These are phyloP conservation scores for Tenualosa thibaudeaui DNA, from an alignment of 2,797 vertebrate genomes.

Conservation along the genomic window DNA sequence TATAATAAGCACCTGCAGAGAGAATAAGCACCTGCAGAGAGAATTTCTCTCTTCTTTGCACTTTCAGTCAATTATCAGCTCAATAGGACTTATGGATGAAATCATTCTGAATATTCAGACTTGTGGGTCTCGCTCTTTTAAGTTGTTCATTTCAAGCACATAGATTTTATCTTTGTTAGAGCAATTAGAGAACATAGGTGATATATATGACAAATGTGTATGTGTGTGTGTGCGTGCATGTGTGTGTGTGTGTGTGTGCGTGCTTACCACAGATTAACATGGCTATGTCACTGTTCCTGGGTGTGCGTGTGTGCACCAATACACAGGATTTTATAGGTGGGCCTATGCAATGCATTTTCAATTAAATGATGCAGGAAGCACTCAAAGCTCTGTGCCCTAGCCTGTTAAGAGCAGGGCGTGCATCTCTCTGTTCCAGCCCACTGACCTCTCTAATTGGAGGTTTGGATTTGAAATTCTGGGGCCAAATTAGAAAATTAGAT, in stretches of 20 bases:
- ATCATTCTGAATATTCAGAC: neutral
- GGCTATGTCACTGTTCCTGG: neutral
- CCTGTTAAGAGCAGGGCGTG: slow-evolving; percentile 30
- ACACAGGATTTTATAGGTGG: neutral
- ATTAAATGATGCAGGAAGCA: neutral
- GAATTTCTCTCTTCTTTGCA: neutral
- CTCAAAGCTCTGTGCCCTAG: slow-evolving; percentile 35
- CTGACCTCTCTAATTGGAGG: slow-evolving; percentile 50
- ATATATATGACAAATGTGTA: neutral
- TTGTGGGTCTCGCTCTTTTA: neutral
- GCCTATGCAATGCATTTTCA: slow-evolving; percentile 2
- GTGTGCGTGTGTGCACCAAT: neutral
- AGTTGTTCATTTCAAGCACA: neutral
- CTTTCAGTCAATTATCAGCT: neutral
- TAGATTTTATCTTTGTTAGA: neutral
- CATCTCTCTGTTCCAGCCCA: slow-evolving; percentile 49
- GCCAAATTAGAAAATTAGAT: slow-evolving; percentile 38
- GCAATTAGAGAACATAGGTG: neutral
- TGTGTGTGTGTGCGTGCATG: neutral
- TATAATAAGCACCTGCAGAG: neutral
- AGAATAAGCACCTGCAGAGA: neutral
- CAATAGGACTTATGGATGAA: neutral
- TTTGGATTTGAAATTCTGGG: slow-evolving; percentile 45
- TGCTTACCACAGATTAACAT: neutral
- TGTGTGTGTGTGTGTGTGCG: neutral